Base-by-base conservation (phyloP, 2,888 invertebrate species). In the Timema cristinae region DNA sequence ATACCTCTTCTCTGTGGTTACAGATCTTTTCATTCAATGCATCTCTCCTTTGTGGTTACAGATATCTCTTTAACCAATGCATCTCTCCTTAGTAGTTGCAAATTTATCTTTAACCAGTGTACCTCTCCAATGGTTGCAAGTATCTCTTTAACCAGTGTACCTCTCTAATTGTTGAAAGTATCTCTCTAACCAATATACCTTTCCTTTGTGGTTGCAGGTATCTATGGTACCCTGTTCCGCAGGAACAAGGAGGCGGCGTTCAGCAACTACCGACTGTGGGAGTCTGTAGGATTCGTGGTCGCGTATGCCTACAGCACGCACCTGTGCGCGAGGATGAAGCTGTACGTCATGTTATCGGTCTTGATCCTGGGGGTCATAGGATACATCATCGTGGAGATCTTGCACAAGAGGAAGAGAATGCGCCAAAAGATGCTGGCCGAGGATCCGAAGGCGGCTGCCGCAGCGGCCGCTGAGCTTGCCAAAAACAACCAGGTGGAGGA, bases 171-270 rank as follows among this genome's bases (percentile, higher is more conserved):
- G 59, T 59, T 59, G 7, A 15, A 7, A 7, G n/a, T n/a, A n/a
- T n/a, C n/a, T n/a, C n/a, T n/a, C n/a, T n/a, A n/a, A n/a, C n/a
- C n/a, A n/a, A n/a, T n/a, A n/a, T n/a, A n/a, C n/a, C n/a, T n/a
- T 56, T 15, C 73, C 71, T 70, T 76, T 74, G 74, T 70, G 69
- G 76, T 83, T 83, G 0, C 85, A 93, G 93, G 93, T 76, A 85
- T 95, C 32, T 95, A 94, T 80, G 95, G 95, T 70, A 90, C 92
- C 15, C 86, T 94, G 75, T 95, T 93, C 86, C 86, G 92, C 79
- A 90, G 92, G 73, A 94, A 94, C 86, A 94, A 94, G 80, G 95
- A 95, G 81, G 94, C 95, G 0, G 95, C 95, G 1, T 95, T 95
- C 86, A 94, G 94, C 71, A 95, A 95, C 84, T 95, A 90, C 83